These are phyloP conservation scores for Neoitamus cyanurus DNA, from an alignment of 2,888 invertebrate genomes.

Conservation along the genomic window DNA sequence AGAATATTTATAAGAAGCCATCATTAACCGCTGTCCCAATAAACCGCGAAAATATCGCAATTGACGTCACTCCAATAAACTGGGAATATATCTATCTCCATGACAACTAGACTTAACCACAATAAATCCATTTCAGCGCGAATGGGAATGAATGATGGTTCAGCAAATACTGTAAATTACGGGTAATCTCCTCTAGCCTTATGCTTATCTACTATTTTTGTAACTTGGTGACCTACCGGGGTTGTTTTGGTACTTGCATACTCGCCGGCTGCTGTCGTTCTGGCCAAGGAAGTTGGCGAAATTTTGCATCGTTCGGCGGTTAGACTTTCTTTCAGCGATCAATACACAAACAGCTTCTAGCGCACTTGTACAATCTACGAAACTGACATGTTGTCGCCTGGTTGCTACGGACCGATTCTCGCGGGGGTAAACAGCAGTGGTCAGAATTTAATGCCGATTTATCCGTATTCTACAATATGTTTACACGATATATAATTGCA, in stretches of 20 bases:
- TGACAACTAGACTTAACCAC: slow-evolving; percentile 12
- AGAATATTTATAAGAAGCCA: background rate
- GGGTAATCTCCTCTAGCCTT: background rate
- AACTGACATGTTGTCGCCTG: background rate
- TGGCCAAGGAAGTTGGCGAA: slow-evolving; percentile 50
- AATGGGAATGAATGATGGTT: background rate
- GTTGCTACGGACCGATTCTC: background rate
- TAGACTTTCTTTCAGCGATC: background rate
- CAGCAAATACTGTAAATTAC: slow-evolving; percentile 35
- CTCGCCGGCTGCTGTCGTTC: slow-evolving; percentile 50
- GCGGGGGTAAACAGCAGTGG: background rate
- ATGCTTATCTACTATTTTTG: slow-evolving; percentile 12
- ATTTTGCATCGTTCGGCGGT: slow-evolving; percentile 47
- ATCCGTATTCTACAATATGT: slow-evolving; percentile 3
- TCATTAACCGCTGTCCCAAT: background rate
- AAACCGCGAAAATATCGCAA: background rate
- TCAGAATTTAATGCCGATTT: background rate
- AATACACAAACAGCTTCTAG: slow-evolving; percentile 3
- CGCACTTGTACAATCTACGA: slow-evolving; percentile 1
- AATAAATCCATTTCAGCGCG: background rate
- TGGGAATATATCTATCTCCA: background rate
- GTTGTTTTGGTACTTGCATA: slow-evolving; percentile 51
- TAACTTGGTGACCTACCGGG: slow-evolving; percentile 44
- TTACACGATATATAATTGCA: slow-evolving; percentile 19
- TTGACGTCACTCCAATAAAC: slow-evolving; percentile 8